Evolutionary conservation across 2,888 invertebrate genomes (phyloP).

Genomic region (Selenia dentaria): DNA sequence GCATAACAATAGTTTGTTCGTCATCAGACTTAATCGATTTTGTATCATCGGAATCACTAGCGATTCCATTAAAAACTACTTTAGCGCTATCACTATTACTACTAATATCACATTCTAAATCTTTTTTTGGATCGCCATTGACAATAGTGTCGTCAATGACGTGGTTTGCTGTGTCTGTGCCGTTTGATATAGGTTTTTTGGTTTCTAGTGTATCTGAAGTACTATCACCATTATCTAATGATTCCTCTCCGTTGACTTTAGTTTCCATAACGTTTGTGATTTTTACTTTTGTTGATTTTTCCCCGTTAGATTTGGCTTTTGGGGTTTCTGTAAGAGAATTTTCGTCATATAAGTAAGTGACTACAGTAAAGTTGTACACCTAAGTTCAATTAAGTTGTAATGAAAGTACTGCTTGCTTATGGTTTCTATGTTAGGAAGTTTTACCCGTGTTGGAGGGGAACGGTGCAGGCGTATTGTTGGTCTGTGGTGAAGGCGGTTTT

Average conservation of each 20-base stretch:
- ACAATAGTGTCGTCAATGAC: conserved; percentile 49
- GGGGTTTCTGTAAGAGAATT: conserved; percentile 58
- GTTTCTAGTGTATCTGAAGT: conserved; percentile 66
- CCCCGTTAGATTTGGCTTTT: conserved; percentile 60
- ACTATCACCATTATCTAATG: conserved; percentile 56
- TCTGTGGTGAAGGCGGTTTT: conserved; percentile 71
- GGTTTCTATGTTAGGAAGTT: no score
- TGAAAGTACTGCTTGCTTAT: no score
- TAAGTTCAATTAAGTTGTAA: no score
- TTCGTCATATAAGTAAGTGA: neutral
- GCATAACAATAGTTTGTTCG: conserved; percentile 44
- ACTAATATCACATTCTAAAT: conserved; percentile 82
- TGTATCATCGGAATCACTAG: conserved; percentile 69
- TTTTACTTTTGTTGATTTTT: conserved; percentile 60
- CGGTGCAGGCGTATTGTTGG: conserved; percentile 60
- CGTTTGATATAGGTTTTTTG: conserved; percentile 78
- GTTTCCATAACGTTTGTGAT: conserved; percentile 48
- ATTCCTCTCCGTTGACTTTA: conserved; percentile 66
- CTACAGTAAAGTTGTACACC: no score
- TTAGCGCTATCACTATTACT: conserved; percentile 79
- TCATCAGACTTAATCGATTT: conserved; percentile 73
- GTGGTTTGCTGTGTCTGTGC: conserved; percentile 55
- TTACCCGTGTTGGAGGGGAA: conserved; percentile 69
- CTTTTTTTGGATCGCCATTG: conserved; percentile 73
- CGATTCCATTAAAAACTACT: conserved; percentile 79